Evolutionary conservation across 2,113 vertebrate species (phyloP).

Genomic region (Aspidoscelis tigris): DNA sequence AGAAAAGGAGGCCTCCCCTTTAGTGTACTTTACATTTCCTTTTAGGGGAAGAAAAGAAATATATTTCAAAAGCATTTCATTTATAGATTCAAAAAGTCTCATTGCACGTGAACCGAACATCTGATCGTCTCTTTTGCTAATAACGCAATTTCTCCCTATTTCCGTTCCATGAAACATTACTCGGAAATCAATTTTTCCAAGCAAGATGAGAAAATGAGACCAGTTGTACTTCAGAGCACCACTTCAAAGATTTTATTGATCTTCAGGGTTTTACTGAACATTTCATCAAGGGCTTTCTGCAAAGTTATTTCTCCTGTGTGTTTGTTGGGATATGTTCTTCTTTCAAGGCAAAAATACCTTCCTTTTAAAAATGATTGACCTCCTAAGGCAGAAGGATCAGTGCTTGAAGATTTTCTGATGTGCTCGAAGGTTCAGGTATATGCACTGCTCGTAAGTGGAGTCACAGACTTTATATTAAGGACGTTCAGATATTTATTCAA

Average conservation of each 20-base stretch:
- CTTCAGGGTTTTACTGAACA: conserved; percentile 52
- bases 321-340: conserved; percentile 41
- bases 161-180: conserved; percentile 40
- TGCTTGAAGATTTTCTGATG: conserved; percentile 36
- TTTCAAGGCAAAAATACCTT: conserved; percentile 56
- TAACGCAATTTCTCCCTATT: conserved; percentile 38
- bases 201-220: conserved; percentile 60
- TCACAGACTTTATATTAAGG: conserved; percentile 26
- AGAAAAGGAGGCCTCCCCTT: not conserved
- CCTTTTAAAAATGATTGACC: conserved; percentile 55
- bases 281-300: conserved; percentile 58
- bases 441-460: not conserved
- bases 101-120: conserved; percentile 32
- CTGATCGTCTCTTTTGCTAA: conserved; percentile 27
- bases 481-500: conserved; percentile 16
- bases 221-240: conserved; percentile 59
- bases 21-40: not conserved
- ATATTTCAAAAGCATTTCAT: conserved; percentile 20
- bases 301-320: conserved; percentile 44
- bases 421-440: conserved; percentile 16
- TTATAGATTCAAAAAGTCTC: conserved; percentile 6
- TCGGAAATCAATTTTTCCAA: conserved; percentile 58
- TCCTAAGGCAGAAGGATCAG: conserved; percentile 40
- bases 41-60: not conserved
- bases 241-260: conserved; percentile 70